Conservation (phyloP, 2,888 invertebrate species). For the Ferdinandea cuprea region DNA sequence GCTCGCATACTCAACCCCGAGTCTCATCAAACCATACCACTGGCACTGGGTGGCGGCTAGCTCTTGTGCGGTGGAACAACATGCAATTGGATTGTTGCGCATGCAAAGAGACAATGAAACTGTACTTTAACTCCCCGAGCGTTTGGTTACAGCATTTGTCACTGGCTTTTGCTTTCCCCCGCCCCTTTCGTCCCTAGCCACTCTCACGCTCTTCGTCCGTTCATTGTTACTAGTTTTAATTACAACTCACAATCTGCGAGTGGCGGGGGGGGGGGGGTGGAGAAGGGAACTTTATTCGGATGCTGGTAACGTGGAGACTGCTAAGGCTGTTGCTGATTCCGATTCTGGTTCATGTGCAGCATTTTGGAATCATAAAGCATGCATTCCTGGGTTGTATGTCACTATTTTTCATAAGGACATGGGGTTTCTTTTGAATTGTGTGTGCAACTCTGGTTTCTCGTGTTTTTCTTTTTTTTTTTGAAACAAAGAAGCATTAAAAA, state of each 20-base stretch:
- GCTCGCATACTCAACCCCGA: not conserved
- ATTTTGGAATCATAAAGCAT: slow-evolving; percentile 22
- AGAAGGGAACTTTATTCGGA: slow-evolving; percentile 23
- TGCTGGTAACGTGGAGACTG: slow-evolving; percentile 22
- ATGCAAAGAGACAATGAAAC: slow-evolving; percentile 58
- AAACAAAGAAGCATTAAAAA: slow-evolving; percentile 6
- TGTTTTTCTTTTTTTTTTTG: not conserved
- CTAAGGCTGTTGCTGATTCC: too few species aligned
- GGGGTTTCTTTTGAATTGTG: slow-evolving; percentile 46
- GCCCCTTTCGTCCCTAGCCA: not conserved
- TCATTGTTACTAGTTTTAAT: slow-evolving; percentile 70
- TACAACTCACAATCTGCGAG: slow-evolving; percentile 64
- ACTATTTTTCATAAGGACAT: slow-evolving; percentile 34
- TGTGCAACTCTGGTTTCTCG: slow-evolving; percentile 29
- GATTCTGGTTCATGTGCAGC: too few species aligned
- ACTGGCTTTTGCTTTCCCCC: slow-evolving; percentile 41
- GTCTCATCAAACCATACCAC: not conserved
- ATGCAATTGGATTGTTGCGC: slow-evolving; percentile 61
- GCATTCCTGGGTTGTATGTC: slow-evolving; percentile 38
- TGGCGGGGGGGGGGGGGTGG: too few species aligned
- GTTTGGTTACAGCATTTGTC: slow-evolving; percentile 61
- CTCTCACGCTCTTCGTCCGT: slow-evolving; percentile 21
- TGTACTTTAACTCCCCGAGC: slow-evolving; percentile 50
- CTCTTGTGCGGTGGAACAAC: slow-evolving; percentile 40
- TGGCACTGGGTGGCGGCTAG: not conserved